These are phyloP conservation scores for Liparis tanakae DNA, from an alignment of 2,797 vertebrate genomes.

Conservation along the genomic window DNA sequence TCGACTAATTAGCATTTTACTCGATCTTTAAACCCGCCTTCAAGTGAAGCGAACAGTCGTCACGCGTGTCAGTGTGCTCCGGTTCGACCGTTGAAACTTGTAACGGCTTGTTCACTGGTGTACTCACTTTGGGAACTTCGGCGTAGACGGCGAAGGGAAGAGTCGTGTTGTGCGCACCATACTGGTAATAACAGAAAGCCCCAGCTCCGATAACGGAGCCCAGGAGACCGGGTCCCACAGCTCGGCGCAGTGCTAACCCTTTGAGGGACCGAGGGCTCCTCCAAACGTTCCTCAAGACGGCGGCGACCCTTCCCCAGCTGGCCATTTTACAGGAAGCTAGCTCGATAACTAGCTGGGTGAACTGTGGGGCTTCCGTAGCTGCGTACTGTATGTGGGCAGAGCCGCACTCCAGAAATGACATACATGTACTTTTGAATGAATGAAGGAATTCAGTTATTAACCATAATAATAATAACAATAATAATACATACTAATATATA, in stretches of 20 bases:
- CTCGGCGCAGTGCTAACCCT: constrained; percentile 11
- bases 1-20: rapidly evolving
- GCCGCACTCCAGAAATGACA: constrained; percentile 2
- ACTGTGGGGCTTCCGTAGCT: constrained; percentile 46
- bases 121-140: constrained; percentile 70
- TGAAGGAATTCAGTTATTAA: background rate
- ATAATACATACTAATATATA: background rate
- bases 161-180: constrained; percentile 29
- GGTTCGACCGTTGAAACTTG: background rate
- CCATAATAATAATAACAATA: too few relatives aligned
- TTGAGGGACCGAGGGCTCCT: constrained; percentile 42
- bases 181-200: constrained; percentile 47
- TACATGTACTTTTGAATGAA: background rate
- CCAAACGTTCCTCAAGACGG: constrained; percentile 45
- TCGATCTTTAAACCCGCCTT: too few relatives aligned
- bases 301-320: constrained; percentile 66
- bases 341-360: background rate
- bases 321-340: constrained; percentile 73
- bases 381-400: background rate
- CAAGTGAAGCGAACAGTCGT: rapidly evolving
- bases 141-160: constrained; percentile 71
- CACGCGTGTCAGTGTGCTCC: background rate
- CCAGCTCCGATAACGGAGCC: constrained; percentile 69
- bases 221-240: constrained; percentile 52
- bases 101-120: background rate